A percentile compares a stretch with the other conserved stretches of the same genome.
phyloP scores from a whole-genome alignment of 2,797 vertebrate species.

The Channa striata region DNA sequence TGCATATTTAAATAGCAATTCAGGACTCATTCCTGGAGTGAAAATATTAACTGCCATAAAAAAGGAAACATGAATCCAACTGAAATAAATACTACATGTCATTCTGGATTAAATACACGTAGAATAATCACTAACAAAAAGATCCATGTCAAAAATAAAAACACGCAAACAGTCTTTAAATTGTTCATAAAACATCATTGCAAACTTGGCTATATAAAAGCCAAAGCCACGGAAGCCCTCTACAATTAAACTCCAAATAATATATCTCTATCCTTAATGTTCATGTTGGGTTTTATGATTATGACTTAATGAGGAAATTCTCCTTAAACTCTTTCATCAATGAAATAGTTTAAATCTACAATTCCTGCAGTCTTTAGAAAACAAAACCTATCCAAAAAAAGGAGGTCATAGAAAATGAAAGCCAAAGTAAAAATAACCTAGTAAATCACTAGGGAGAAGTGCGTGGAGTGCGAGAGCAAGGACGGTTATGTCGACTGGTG shows the following conservation, averaged over 20 bases:
- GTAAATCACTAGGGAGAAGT: constrained; percentile 20
- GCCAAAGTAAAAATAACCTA: constrained; percentile 54
- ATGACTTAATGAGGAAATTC: constrained; percentile 63
- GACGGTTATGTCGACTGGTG: constrained; percentile 44
- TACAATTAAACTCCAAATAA: constrained; percentile 83
- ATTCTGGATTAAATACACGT: constrained; percentile 85
- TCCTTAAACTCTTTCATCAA: constrained; percentile 61
- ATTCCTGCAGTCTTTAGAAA: constrained; percentile 57
- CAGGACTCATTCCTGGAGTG: constrained; percentile 57
- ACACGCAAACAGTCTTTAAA: constrained; percentile 68
- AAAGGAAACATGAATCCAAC: constrained; percentile 73
- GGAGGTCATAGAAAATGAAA: constrained; percentile 70
- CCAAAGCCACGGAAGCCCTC: constrained; percentile 83
- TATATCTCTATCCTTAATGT: constrained; percentile 80
- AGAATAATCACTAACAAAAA: constrained; percentile 81
- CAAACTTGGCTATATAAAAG: constrained; percentile 84
- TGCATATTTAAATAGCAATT: constrained; percentile 67
- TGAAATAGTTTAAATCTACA: constrained; percentile 59
- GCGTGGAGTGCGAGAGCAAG: constrained; percentile 30
- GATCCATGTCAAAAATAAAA: constrained; percentile 70
- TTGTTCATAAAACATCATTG: constrained; percentile 77
- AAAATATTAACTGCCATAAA: constrained; percentile 75
- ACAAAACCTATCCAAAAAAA: constrained; percentile 55
- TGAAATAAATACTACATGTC: constrained; percentile 92
- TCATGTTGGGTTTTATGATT: constrained; percentile 62